Conservation (phyloP, 2,797 vertebrate genomes). For the Anisognathus igniventris region DNA sequence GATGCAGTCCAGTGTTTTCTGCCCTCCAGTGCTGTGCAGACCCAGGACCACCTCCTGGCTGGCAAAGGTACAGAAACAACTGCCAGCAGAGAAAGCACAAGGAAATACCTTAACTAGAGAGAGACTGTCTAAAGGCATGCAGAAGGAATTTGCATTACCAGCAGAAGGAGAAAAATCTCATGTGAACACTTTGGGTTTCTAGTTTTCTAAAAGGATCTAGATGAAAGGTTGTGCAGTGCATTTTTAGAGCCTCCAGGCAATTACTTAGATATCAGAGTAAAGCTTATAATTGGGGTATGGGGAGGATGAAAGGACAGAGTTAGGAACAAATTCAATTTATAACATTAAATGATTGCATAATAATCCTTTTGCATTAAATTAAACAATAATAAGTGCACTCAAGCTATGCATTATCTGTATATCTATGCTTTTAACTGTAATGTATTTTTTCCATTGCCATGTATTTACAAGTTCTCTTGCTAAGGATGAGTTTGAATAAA, state of each 20-base stretch:
- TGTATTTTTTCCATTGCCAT: neutral
- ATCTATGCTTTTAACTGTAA: neutral
- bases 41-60: slow-evolving; percentile 25
- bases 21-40: neutral
- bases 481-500: neutral
- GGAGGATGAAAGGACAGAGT: slow-evolving; percentile 43
- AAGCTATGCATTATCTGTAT: neutral
- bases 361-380: slow-evolving; percentile 36
- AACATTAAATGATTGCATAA: slow-evolving; percentile 45
- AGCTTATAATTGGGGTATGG: slow-evolving; percentile 35
- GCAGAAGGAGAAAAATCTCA: slow-evolving; percentile 18
- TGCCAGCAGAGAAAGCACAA: neutral
- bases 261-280: slow-evolving; percentile 48
- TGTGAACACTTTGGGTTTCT: slow-evolving; percentile 30
- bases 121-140: neutral
- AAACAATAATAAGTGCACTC: neutral
- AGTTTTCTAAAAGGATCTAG: slow-evolving; percentile 37
- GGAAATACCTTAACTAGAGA: neutral
- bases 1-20: neutral
- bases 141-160: slow-evolving; percentile 37
- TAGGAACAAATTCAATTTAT: slow-evolving; percentile 45
- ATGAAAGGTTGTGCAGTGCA: slow-evolving; percentile 30
- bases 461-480: neutral
- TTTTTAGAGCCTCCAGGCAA: slow-evolving; percentile 35
- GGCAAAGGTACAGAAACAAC: neutral